phyloP scores from a whole-genome alignment of 2,797 vertebrate species.

The Enteromius trimaculatus region DNA sequence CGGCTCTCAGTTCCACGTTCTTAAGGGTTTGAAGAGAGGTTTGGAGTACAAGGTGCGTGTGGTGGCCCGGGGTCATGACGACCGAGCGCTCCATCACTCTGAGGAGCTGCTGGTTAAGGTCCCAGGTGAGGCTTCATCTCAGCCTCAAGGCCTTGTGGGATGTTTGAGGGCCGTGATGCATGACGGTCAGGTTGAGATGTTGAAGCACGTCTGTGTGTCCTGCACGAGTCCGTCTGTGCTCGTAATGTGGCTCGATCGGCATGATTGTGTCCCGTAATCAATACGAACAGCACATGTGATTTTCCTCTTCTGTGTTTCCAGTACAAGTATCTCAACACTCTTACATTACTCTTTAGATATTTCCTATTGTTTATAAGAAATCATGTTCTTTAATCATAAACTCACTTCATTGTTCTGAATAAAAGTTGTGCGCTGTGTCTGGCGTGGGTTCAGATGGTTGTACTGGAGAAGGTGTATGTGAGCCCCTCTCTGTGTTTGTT shows the following conservation, averaged over 20 bases:
- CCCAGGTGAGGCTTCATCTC: conserved; percentile 88
- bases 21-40: conserved; percentile 93
- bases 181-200: conserved; percentile 12
- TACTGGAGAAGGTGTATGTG: background rate
- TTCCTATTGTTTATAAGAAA: background rate
- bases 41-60: conserved; percentile 92
- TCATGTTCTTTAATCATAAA: background rate
- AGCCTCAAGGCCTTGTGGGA: conserved; percentile 50
- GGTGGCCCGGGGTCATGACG: conserved; percentile 87
- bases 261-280: background rate
- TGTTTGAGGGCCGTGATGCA: conserved; percentile 33
- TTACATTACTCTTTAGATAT: too few relatives aligned
- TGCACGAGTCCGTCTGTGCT: background rate
- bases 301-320: background rate
- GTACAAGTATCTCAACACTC: background rate
- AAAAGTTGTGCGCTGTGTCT: background rate
- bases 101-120: conserved; percentile 90
- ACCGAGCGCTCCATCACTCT: conserved; percentile 83
- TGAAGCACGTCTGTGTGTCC: background rate
- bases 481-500: background rate
- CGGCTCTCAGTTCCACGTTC: conserved; percentile 89
- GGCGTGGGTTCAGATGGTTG: background rate
- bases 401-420: background rate
- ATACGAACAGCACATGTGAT: background rate
- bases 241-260: background rate